Conservation (phyloP, 2,888 invertebrate genomes). For the Anoncus sp. region DNA sequence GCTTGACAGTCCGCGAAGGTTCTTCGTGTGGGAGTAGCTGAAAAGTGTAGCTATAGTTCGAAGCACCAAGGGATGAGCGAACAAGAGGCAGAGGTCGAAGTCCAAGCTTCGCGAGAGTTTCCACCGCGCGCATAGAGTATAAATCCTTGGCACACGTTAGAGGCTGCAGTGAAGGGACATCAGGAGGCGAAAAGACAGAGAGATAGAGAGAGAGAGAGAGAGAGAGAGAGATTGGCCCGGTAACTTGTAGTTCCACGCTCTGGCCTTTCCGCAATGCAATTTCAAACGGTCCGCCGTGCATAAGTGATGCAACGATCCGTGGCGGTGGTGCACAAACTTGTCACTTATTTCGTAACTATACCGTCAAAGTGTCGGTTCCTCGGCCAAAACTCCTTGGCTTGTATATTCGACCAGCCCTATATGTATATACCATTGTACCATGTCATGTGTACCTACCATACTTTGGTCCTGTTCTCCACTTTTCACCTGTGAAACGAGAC, state of each 20-base stretch:
- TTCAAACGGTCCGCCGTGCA: slow-evolving; percentile 72
- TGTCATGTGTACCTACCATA: slow-evolving; percentile 15
- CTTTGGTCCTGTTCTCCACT: background rate
- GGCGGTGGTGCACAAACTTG: slow-evolving; percentile 76
- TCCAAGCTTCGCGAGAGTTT: slow-evolving; percentile 63
- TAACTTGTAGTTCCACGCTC: slow-evolving; percentile 73
- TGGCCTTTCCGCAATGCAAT: slow-evolving; percentile 71
- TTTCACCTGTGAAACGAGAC: slow-evolving; percentile 31
- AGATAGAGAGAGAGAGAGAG: slow-evolving; percentile 23
- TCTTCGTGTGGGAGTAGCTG: slow-evolving; percentile 8
- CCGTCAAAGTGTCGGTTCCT: slow-evolving; percentile 61
- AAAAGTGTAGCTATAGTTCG: slow-evolving; percentile 21
- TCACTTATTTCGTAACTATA: slow-evolving; percentile 77
- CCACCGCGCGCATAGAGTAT: slow-evolving; percentile 57
- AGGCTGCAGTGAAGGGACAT: background rate
- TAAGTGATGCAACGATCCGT: slow-evolving; percentile 73
- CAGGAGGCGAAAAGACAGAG: slow-evolving; percentile 10
- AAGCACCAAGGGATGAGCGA: slow-evolving; percentile 50
- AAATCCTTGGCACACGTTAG: slow-evolving; percentile 69
- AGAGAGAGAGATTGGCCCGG: slow-evolving; percentile 58
- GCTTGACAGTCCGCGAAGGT: background rate
- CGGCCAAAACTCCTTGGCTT: background rate
- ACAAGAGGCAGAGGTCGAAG: slow-evolving; percentile 46
- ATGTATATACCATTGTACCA: background rate
- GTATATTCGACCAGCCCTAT: slow-evolving; percentile 1